Evolutionary conservation across 53 echinoderm and acorn worm species (phyloP).

Genomic region (Crossaster papposus): DNA sequence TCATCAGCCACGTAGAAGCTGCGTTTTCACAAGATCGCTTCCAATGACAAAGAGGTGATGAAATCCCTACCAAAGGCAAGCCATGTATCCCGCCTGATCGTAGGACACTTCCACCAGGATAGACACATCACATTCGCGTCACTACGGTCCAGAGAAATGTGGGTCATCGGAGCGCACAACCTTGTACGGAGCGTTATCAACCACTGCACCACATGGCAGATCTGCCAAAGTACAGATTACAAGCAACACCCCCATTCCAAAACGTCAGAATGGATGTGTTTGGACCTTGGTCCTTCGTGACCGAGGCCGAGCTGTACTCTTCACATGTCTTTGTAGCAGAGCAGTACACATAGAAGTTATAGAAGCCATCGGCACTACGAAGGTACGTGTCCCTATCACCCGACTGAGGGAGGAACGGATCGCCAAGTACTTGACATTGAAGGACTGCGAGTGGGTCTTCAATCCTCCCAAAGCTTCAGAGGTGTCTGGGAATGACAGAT

Average conservation of each 20-base stretch:
- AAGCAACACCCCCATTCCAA: slow-evolving; percentile 51
- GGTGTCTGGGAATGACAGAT: slow-evolving; percentile 76
- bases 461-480: slow-evolving; percentile 64
- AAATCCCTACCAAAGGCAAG: neutral
- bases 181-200: too few species aligned
- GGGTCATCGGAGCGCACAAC: slow-evolving; percentile 58
- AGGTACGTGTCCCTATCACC: slow-evolving; percentile 67
- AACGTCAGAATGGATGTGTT: slow-evolving; percentile 58
- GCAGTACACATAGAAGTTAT: too few species aligned
- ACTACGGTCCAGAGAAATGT: slow-evolving; percentile 58
- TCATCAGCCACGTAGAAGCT: slow-evolving; percentile 46
- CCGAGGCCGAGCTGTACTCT: slow-evolving; percentile 34
- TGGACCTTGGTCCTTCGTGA: slow-evolving; percentile 50
- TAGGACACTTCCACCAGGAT: too few species aligned
- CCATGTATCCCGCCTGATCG: too few species aligned
- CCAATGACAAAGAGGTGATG: slow-evolving; percentile 63
- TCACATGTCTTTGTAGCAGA: slow-evolving; percentile 57
- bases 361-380: slow-evolving; percentile 53
- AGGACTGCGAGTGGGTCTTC: slow-evolving; percentile 61
- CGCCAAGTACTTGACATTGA: too few species aligned
- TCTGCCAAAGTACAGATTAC: slow-evolving; percentile 40
- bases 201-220: slow-evolving; percentile 27
- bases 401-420: slow-evolving; percentile 32
- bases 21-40: slow-evolving; percentile 68
- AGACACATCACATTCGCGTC: slow-evolving; percentile 44